Percentiles rank a stretch among this genome's conserved stretches.
Evolutionary conservation across 2,888 invertebrate genomes (phyloP).

Genomic region (Torymus tubicola): DNA sequence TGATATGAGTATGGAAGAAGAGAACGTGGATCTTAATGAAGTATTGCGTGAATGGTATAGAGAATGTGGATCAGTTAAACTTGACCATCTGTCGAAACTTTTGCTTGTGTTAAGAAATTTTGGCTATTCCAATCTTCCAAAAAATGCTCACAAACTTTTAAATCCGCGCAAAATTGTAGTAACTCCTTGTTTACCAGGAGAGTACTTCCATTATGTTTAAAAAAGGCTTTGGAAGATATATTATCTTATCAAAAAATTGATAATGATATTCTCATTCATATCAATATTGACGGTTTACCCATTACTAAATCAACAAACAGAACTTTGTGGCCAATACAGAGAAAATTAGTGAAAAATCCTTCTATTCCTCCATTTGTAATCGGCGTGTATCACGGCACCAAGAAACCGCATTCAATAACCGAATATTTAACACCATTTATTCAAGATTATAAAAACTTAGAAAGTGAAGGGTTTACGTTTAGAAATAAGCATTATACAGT

Average conservation of each 20-base stretch:
- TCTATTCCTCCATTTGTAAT: no score
- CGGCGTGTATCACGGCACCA: slow-evolving; percentile 11
- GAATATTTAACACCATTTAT: background rate
- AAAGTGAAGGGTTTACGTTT: background rate
- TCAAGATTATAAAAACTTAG: slow-evolving; percentile 7
- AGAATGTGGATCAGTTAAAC: background rate
- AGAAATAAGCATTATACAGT: background rate
- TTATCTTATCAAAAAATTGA: background rate
- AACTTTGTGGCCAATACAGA: slow-evolving; percentile 7
- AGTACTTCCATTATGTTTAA: slow-evolving; percentile 12
- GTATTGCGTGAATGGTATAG: background rate
- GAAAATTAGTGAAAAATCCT: no score
- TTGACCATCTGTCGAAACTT: slow-evolving; percentile 16
- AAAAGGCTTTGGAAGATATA: background rate
- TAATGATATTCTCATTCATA: background rate
- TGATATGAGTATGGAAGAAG: no score
- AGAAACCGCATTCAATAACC: background rate
- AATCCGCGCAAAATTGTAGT: slow-evolving; percentile 35
- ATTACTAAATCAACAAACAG: slow-evolving; percentile 10
- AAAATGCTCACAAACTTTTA: slow-evolving; percentile 35
- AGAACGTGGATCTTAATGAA: background rate
- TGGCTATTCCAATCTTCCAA: slow-evolving; percentile 46
- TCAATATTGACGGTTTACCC: no score
- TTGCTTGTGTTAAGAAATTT: slow-evolving; percentile 24
- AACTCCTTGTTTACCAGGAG: slow-evolving; percentile 24